phyloP scores from a whole-genome alignment of 2,888 invertebrate species.

The Aleiodes leptofemur region DNA sequence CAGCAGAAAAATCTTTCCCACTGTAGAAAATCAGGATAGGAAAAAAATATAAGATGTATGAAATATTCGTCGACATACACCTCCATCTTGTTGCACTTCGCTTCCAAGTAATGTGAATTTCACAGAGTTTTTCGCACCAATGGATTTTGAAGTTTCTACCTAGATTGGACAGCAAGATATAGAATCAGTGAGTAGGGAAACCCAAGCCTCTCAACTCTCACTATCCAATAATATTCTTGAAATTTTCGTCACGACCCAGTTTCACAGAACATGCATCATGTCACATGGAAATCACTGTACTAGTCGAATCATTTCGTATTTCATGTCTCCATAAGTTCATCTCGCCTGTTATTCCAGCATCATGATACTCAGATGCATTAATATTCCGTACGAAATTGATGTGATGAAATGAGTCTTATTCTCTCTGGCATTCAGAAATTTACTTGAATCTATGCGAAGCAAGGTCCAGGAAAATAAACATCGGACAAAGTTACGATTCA shows the following conservation, averaged over 20 bases:
- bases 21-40: neutral
- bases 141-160: slow-evolving; percentile 28
- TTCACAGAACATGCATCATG: slow-evolving; percentile 4
- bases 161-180: slow-evolving; percentile 29
- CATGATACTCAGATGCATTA: neutral
- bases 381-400: neutral
- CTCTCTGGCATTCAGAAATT: too few relatives aligned
- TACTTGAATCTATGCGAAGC: too few relatives aligned
- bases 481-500: too few relatives aligned
- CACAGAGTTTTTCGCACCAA: slow-evolving; percentile 19
- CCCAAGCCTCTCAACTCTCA: neutral
- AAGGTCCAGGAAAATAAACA: too few relatives aligned
- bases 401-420: too few relatives aligned
- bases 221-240: slow-evolving; percentile 25
- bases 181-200: slow-evolving; percentile 11
- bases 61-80: slow-evolving; percentile 14
- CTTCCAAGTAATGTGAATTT: slow-evolving; percentile 28
- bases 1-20: too few relatives aligned
- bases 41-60: neutral
- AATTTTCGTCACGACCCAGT: slow-evolving; percentile 19
- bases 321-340: slow-evolving; percentile 14
- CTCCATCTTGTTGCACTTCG: slow-evolving; percentile 22
- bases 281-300: slow-evolving; percentile 9
- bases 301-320: neutral
- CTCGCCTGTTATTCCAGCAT: slow-evolving; percentile 4